Percentiles rank a stretch among this genome's conserved stretches.
These are phyloP conservation scores for Dallia pectoralis DNA, from an alignment of 2,797 vertebrate genomes.

Conservation along the genomic window DNA sequence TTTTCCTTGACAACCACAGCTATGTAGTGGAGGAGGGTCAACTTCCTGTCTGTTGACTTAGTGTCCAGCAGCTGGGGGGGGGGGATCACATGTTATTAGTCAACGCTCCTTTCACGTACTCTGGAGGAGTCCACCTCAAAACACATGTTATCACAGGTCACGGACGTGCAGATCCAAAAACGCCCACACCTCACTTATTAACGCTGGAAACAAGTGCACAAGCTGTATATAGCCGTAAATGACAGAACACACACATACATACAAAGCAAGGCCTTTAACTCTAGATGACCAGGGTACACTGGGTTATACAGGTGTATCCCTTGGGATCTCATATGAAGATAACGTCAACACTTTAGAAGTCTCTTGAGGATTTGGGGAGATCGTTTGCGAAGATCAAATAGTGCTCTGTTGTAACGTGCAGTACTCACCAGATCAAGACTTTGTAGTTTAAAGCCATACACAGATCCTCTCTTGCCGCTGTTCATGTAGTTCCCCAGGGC, in stretches of 20 bases:
- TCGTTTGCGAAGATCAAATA: background rate
- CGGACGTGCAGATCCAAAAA: background rate
- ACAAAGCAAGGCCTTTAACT: background rate
- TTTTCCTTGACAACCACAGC: conserved; percentile 93
- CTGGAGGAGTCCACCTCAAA: too few relatives aligned
- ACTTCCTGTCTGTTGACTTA: conserved; percentile 95
- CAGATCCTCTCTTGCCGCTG: conserved; percentile 94
- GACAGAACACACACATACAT: background rate
- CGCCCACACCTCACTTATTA: conserved; percentile 8
- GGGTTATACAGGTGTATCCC: background rate
- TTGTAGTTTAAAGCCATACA: conserved; percentile 96
- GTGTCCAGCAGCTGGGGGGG: conserved; percentile 88
- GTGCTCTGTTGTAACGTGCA: background rate
- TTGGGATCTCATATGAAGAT: conserved; percentile 3
- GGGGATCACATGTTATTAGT: conserved; percentile 2
- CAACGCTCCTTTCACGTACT: too few relatives aligned
- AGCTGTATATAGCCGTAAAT: background rate
- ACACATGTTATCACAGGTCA: too few relatives aligned
- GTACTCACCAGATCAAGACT: conserved; percentile 92
- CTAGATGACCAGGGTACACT: background rate
- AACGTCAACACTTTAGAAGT: conserved; percentile 8
- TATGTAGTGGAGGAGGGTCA: conserved; percentile 95
- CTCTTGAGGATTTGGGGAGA: background rate
- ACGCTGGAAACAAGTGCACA: background rate
- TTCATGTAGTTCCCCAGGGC: conserved; percentile 99